Evolutionary conservation across 2,888 invertebrate genomes (phyloP).

Genomic region (Dysmachus trigonus): DNA sequence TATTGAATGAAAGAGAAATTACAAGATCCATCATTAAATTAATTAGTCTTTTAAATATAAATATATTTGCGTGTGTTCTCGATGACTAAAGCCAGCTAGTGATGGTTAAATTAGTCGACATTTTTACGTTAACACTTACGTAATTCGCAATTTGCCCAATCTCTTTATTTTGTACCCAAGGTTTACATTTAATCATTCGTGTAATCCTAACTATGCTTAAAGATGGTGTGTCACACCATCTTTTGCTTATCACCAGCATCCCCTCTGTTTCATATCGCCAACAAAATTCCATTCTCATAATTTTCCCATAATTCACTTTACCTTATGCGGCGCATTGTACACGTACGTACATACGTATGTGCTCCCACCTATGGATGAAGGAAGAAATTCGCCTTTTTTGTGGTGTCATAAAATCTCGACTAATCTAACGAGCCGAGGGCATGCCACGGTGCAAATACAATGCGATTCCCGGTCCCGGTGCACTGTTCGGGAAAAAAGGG

Average conservation of each 20-base stretch:
- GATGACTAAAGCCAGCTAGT: no score
- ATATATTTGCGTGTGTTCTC: no score
- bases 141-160: no score
- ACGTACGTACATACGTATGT: background rate
- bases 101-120: no score
- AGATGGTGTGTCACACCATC: background rate
- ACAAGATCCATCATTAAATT: no score
- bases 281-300: background rate
- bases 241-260: background rate
- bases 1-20: no score
- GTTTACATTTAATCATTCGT: background rate
- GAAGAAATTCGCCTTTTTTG: background rate
- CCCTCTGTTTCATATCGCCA: background rate
- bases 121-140: no score
- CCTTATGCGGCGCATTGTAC: background rate
- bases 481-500: background rate
- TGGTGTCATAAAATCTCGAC: background rate
- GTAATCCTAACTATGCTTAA: background rate
- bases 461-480: background rate
- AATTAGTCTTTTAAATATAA: no score
- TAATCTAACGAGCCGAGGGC: background rate
- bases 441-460: background rate
- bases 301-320: background rate
- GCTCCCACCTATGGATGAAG: background rate
- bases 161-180: background rate